Percentiles rank a stretch among this genome's conserved stretches.
Evolutionary conservation across 2,113 vertebrate species (phyloP).

Genomic region (Passerina amoena): DNA sequence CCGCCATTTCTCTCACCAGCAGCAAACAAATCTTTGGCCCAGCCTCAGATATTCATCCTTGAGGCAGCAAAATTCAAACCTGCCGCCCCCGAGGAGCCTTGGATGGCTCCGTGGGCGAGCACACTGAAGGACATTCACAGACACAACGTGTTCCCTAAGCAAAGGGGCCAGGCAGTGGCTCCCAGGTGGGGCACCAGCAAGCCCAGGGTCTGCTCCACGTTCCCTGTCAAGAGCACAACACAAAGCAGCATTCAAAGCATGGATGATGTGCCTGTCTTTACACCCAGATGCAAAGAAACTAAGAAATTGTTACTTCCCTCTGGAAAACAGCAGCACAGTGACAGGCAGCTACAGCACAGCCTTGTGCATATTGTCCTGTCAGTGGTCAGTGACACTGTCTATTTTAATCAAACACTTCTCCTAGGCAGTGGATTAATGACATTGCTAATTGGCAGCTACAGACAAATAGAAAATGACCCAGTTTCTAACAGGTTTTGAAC

Average conservation of each 20-base stretch:
- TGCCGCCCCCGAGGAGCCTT: neutral
- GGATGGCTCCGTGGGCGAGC: neutral
- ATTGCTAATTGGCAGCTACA: constrained; percentile 8
- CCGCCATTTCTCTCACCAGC: neutral
- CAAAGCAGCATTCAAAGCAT: neutral
- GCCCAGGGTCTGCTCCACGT: neutral
- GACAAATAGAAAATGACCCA: neutral
- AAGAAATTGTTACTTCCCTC: neutral
- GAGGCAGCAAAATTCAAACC: neutral
- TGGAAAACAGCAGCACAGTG: neutral
- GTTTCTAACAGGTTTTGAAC: neutral
- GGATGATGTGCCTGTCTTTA: neutral
- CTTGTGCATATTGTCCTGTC: neutral
- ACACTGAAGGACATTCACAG: neutral
- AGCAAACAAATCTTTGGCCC: neutral
- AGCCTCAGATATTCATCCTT: neutral
- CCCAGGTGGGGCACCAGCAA: neutral
- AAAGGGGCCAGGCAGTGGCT: neutral
- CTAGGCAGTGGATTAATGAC: neutral
- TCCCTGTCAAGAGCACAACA: neutral
- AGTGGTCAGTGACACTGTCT: neutral
- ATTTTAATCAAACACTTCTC: neutral
- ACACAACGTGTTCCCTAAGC: neutral
- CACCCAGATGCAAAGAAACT: neutral
- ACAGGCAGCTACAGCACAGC: neutral